phyloP scores from a whole-genome alignment of 2,888 invertebrate species.

The Scaptomyza reducta region DNA sequence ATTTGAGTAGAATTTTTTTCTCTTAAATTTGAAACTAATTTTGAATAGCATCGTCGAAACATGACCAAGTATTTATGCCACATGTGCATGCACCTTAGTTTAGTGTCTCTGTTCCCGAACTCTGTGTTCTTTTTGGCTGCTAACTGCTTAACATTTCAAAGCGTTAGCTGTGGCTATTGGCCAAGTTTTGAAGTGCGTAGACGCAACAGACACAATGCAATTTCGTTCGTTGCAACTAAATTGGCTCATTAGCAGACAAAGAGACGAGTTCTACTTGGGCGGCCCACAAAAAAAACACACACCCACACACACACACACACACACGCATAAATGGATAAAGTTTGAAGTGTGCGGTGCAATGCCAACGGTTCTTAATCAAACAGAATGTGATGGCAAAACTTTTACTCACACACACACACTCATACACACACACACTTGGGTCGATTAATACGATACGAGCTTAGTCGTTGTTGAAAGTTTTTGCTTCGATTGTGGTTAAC shows the following conservation, averaged over 20 bases:
- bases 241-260: slow-evolving; percentile 76
- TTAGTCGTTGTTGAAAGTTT: slow-evolving; percentile 24
- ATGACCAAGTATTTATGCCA: no score
- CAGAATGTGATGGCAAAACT: slow-evolving; percentile 55
- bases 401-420: slow-evolving; percentile 26
- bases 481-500: slow-evolving; percentile 62
- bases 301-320: no score
- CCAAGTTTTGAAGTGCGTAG: slow-evolving; percentile 62
- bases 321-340: slow-evolving; percentile 51
- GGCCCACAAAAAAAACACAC: slow-evolving; percentile 23
- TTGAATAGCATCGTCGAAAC: no score
- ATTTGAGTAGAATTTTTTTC: no score
- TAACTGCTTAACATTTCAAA: slow-evolving; percentile 70
- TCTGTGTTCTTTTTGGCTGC: neutral
- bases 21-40: no score
- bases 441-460: slow-evolving; percentile 63
- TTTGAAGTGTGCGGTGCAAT: slow-evolving; percentile 48
- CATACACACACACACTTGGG: slow-evolving; percentile 20
- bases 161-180: slow-evolving; percentile 50
- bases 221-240: slow-evolving; percentile 74
- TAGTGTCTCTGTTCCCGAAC: neutral
- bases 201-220: slow-evolving; percentile 52
- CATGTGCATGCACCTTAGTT: neutral
- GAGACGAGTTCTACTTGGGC: slow-evolving; percentile 33
- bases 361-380: slow-evolving; percentile 69